Evolutionary conservation across 92 coral and sea anemone genomes (phyloP).

Genomic region (Metridium senile): DNA sequence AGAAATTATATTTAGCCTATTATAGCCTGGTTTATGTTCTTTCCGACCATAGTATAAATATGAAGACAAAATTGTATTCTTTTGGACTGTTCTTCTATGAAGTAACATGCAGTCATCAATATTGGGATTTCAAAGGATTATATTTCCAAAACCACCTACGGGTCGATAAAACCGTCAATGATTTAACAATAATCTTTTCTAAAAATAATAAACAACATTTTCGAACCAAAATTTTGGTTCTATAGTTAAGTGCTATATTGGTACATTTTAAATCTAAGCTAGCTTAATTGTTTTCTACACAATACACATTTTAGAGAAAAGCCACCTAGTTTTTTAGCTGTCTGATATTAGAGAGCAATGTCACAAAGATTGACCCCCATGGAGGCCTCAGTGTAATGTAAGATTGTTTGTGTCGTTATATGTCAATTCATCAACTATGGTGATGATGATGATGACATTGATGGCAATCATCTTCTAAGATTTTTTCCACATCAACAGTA

Average conservation of each 20-base stretch:
- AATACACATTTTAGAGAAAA: not conserved
- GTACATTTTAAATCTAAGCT: not conserved
- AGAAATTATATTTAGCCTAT: not conserved
- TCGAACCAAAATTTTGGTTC: not conserved
- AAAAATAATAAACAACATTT: not conserved
- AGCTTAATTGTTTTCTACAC: not conserved
- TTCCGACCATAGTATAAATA: too few species aligned
- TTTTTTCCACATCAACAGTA: not conserved
- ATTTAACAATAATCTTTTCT: not conserved
- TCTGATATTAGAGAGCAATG: not conserved
- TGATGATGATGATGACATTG: slow-evolving; percentile 2
- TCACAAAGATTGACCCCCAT: not conserved
- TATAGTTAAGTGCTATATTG: not conserved
- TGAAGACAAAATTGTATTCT: not conserved
- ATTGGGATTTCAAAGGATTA: slow-evolving; percentile 37
- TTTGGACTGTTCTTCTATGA: not conserved
- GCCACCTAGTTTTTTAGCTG: not conserved
- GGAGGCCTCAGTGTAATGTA: not conserved
- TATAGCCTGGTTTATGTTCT: too few species aligned
- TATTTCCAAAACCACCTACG: slow-evolving; percentile 22
- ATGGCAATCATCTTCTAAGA: not conserved
- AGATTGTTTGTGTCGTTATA: not conserved
- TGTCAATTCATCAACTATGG: not conserved
- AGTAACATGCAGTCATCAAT: not conserved
- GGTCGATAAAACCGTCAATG: slow-evolving; percentile 13